Base-by-base conservation (phyloP, 2,888 invertebrate genomes). In the Crematogaster levior region DNA sequence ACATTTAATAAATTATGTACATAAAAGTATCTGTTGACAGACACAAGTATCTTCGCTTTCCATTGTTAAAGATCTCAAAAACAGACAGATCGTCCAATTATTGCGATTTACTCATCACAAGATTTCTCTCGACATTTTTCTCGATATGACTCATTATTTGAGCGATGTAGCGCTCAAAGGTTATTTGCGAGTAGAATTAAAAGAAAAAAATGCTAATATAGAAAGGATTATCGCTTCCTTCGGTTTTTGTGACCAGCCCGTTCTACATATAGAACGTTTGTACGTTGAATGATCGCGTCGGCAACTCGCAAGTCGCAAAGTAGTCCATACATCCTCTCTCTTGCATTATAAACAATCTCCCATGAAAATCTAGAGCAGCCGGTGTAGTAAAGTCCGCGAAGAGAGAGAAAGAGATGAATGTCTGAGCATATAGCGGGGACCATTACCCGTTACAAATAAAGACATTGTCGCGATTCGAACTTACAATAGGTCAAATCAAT, bases 301-400 rank as follows among this genome's bases (percentile, higher is more conserved):
- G 37, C 61, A 77, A 43, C 84, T 81, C 79, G 68, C 37, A 51
- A 72, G 82, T 86, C 81, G 84, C 85, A 82, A 92, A 93, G 92
- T 92, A 92, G 92, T 91, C 89, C 92, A 92, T 89, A 88, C 89
- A 92, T 92, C 91, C 92, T 91, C 90, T 91, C 90, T 89, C 91
- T 91, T 90, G 90, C 90, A 91, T 91, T 91, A 92, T 92, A 92
- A 93, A 93, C 93, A 93, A 92, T 92, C 93, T 92, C 90, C 90
- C 86, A 89, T 90, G 92, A 92, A 92, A 92, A 93, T 93, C 92
- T 93, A 92, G 93, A 93, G 92, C 92, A 90, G 66, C 85, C 86
- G 84, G 85, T 90, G 88, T 88, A 89, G 89, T 90, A 90, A 90
- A 90, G 89, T 88, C 63, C 89, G 85, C 83, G 56, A 5, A 5